Base-by-base conservation (phyloP, 2,113 vertebrate species). In the Plectropomus leopardus region DNA sequence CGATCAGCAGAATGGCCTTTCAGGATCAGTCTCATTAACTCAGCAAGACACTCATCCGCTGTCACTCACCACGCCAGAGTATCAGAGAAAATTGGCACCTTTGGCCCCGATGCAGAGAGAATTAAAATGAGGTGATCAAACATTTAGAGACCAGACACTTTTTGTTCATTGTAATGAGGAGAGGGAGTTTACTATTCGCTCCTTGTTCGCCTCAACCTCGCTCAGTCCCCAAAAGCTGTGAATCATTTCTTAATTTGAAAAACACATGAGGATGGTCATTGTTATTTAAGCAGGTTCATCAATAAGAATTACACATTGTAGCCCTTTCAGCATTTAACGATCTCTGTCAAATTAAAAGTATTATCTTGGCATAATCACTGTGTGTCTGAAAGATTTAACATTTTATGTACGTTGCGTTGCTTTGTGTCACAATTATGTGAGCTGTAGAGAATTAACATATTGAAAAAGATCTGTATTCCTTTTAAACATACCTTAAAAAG, bases 11-110 rank as follows among this genome's bases (percentile, higher is more conserved):
- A 69, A 19, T 54, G 70, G 82, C 80, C 79, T 88, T 88, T 85
- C 44, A 81, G 76, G 58, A 71, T 82, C 71, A 34, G 70, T 89
- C 80, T 84, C 86, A 94, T 92, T 92, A 90, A 74, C 70, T 61
- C 71, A 83, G 77, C 59, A 72, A 47, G 77, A 65, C 64, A 61
- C 66, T 63, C 76, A 72, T 91, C 74, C 58, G 26, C 85, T 86
- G 88, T 87, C 89, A 88, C 82, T 89, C 83, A 86, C 66, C 14
- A n/a, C 45, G 67, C 81, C 88, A 68, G 83, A 92, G 88, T 90
- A 86, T 87, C 88, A 88, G 42, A 55, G 53, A 59, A 86, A 89
- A 90, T 68, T 77, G 76, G 72, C 71, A 82, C 83, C 81, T 83
- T 70, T 88, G 85, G 36, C 58, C 68, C 60, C 15, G 45, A 47